Base-by-base conservation (phyloP, 2,888 invertebrate genomes). In the Maniola hyperantus region DNA sequence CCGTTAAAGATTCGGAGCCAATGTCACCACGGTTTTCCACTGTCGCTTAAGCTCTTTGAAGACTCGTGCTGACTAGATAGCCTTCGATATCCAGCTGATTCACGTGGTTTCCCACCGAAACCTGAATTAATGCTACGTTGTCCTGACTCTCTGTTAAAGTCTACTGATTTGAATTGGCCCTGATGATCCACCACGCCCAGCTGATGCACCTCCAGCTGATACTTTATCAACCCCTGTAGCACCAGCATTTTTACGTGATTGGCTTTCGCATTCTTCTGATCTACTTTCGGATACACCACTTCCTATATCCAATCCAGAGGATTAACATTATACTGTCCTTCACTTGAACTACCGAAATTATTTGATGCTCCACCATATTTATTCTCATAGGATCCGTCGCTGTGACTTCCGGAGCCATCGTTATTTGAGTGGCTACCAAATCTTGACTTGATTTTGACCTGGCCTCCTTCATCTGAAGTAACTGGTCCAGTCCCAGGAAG, bases 341-440 rank as follows among this genome's bases (percentile, higher is more conserved):
- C 39, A 55, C 44, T n/a, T 66, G 65, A 59, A 20, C 55, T 69
- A 48, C 62, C 68, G 63, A 58, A 69, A 20, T 58, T 57, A 34
- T 42, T n/a, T n/a, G 64, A 67, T 13, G 44, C 13, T 8, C 57
- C 58, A 20, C 51, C 66, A 58, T 53, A 26, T 11, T 26, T 18
- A 11, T 33, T 58, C 39, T 57, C 61, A 6, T 42, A 20, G 0
- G 33, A 53, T 51, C 53, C 62, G 36, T 34, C 26, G 51, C 4
- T 51, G 18, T 59, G 64, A 20, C 48, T 36, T 51, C 10, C 50
- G 11, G 26, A 26, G 11, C 55, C 15, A 36, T 18, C 8, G 36
- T 6, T 18, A 15, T 36, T 33, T 33, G 62, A 20, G 13, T 51
- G 36, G 20, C 48, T 48, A 54, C 48, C 39, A 11, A 64, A 48